These are phyloP conservation scores for Drosophila barbarae DNA, from an alignment of 2,888 invertebrate genomes.

Conservation along the genomic window DNA sequence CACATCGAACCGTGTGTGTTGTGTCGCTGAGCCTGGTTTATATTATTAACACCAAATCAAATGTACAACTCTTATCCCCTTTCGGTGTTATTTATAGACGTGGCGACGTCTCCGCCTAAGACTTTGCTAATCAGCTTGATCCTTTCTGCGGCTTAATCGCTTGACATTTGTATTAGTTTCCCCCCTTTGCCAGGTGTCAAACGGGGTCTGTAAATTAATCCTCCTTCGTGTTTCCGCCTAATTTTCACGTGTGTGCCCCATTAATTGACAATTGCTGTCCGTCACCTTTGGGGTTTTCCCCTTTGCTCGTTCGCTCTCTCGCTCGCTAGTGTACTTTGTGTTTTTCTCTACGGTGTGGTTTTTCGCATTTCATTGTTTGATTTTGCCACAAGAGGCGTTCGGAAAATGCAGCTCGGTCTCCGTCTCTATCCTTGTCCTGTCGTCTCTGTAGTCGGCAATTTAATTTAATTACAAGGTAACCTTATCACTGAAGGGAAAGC, in stretches of 20 bases:
- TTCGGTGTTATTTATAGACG: constrained; percentile 30
- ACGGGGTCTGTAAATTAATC: constrained; percentile 62
- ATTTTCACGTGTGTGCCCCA: constrained; percentile 60
- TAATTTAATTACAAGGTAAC: constrained; percentile 70
- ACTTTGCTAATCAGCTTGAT: constrained; percentile 75
- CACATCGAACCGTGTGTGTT: constrained; percentile 46
- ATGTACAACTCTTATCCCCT: constrained; percentile 38
- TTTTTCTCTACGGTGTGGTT: constrained; percentile 11
- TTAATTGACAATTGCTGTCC: constrained; percentile 59
- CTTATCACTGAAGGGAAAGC: constrained; percentile 57
- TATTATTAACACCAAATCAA: constrained; percentile 69
- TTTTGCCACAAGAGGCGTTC: constrained; percentile 31
- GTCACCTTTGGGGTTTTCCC: constrained; percentile 8
- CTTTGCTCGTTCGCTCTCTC: background rate
- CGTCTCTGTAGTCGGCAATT: constrained; percentile 52
- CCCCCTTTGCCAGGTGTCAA: constrained; percentile 53
- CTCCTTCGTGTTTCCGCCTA: constrained; percentile 57
- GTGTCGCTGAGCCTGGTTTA: constrained; percentile 53
- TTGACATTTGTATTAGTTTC: constrained; percentile 73
- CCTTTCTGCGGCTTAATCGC: constrained; percentile 74
- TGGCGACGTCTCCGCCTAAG: constrained; percentile 49
- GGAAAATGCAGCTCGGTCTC: constrained; percentile 4
- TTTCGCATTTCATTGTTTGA: constrained; percentile 15
- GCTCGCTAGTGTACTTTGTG: constrained; percentile 1
- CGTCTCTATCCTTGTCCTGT: background rate